Evolutionary conservation across 2,888 invertebrate species (phyloP).

Genomic region (Creontiades dilutus): DNA sequence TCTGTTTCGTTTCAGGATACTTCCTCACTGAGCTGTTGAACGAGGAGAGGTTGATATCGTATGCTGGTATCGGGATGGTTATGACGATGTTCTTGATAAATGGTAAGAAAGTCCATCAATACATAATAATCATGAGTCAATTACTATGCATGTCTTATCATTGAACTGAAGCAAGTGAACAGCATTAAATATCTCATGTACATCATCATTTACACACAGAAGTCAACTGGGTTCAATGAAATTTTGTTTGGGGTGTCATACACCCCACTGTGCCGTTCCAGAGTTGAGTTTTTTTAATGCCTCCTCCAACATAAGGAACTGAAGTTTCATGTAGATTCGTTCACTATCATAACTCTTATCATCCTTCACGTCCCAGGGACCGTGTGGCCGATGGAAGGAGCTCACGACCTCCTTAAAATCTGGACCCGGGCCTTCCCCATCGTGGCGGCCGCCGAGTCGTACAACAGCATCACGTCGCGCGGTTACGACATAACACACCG

Average conservation of each 20-base stretch:
- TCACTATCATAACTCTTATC: too few relatives aligned
- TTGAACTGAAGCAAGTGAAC: neutral
- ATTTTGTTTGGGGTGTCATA: too few relatives aligned
- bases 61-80: slow-evolving; percentile 72
- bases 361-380: slow-evolving; percentile 74
- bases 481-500: slow-evolving; percentile 73
- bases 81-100: slow-evolving; percentile 71
- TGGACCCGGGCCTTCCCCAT: slow-evolving; percentile 71
- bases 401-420: slow-evolving; percentile 83
- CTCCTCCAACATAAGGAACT: too few relatives aligned
- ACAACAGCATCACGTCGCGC: slow-evolving; percentile 72
- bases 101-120: slow-evolving; percentile 54
- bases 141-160: slow-evolving; percentile 7
- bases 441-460: slow-evolving; percentile 73
- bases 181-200: neutral
- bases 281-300: too few relatives aligned
- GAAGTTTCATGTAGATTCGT: too few relatives aligned
- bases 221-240: too few relatives aligned
- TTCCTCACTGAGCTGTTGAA: slow-evolving; percentile 71
- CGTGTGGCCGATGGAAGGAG: slow-evolving; percentile 84
- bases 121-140: neutral
- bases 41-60: slow-evolving; percentile 73
- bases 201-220: too few relatives aligned
- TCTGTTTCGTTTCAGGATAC: slow-evolving; percentile 67
- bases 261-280: too few relatives aligned